Evolutionary conservation across 1,140 invertebrate genomes (phyloP).

Genomic region (Bombus confusus): DNA sequence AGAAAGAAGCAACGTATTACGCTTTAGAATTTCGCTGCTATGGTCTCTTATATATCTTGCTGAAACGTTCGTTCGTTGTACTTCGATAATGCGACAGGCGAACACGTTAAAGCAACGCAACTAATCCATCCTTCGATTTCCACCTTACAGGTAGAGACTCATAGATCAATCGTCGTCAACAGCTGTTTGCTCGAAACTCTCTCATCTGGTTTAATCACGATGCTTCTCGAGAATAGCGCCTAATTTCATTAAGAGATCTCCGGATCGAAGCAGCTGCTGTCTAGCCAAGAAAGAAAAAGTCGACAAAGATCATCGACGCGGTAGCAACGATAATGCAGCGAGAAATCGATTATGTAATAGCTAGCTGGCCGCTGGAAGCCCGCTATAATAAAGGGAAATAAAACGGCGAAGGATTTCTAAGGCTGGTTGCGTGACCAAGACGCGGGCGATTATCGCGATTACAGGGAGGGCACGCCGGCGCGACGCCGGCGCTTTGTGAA

Average conservation of each 20-base stretch:
- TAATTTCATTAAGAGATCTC: constrained; percentile 5
- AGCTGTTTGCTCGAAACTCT: no score
- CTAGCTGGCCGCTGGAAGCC: constrained; percentile 7
- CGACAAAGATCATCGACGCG: constrained; percentile 31
- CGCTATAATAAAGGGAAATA: constrained; percentile 52
- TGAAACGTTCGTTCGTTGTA: not conserved
- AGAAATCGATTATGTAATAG: constrained; percentile 71
- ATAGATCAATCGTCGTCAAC: not conserved
- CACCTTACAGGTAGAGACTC: not conserved
- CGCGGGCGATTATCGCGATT: constrained; percentile 66
- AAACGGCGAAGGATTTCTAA: constrained; percentile 51
- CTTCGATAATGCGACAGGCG: not conserved
- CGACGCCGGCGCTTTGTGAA: not conserved
- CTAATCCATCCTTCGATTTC: not conserved
- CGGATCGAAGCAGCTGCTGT: not conserved
- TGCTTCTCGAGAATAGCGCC: no score
- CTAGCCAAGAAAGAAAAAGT: not conserved
- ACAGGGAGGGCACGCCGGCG: not conserved
- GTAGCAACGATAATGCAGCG: constrained; percentile 70
- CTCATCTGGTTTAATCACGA: not conserved
- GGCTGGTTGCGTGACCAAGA: constrained; percentile 64
- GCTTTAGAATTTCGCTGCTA: no score
- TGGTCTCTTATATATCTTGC: not conserved
- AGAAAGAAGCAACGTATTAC: not conserved
- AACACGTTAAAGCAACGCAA: not conserved